Conservation (phyloP, 2,797 vertebrate species). For the Cyprinodon diabolis region DNA sequence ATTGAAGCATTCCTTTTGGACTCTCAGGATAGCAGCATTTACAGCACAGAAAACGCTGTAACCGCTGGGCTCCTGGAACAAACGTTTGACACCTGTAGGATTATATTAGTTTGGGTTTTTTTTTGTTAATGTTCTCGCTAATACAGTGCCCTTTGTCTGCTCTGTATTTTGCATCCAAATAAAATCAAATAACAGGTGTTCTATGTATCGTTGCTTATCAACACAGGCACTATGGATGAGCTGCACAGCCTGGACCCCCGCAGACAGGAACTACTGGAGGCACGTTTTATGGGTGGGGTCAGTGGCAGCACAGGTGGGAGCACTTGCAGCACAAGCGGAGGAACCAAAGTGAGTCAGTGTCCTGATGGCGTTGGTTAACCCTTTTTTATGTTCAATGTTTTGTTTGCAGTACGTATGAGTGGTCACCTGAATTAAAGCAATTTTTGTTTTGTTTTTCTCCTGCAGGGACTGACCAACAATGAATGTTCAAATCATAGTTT, state of each 20-base stretch:
- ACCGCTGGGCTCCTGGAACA: not conserved
- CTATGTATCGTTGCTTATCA: constrained; percentile 43
- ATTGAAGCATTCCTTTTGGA: constrained; percentile 48
- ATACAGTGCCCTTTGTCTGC: constrained; percentile 18
- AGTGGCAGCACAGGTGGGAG: constrained; percentile 94
- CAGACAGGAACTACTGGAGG: constrained; percentile 96
- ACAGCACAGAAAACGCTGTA: constrained; percentile 10
- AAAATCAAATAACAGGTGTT: constrained; percentile 20
- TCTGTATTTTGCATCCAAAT: constrained; percentile 11
- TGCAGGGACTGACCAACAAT: constrained; percentile 95
- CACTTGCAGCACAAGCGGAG: constrained; percentile 95
- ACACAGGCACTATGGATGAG: constrained; percentile 96
- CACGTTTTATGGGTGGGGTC: constrained; percentile 95
- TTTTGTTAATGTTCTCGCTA: constrained; percentile 10
- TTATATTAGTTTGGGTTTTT: not conserved
- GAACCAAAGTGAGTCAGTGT: constrained; percentile 89
- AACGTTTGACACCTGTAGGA: not conserved
- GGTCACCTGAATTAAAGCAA: not conserved
- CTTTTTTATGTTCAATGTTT: not conserved
- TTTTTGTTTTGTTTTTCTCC: not conserved
- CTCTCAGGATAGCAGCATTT: constrained; percentile 37
- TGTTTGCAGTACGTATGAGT: not conserved
- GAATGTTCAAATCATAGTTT: constrained; percentile 99
- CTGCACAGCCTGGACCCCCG: constrained; percentile 98
- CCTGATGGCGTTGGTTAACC: not conserved